Conservation (phyloP, 2,888 invertebrate genomes). For the Leucoma salicis region DNA sequence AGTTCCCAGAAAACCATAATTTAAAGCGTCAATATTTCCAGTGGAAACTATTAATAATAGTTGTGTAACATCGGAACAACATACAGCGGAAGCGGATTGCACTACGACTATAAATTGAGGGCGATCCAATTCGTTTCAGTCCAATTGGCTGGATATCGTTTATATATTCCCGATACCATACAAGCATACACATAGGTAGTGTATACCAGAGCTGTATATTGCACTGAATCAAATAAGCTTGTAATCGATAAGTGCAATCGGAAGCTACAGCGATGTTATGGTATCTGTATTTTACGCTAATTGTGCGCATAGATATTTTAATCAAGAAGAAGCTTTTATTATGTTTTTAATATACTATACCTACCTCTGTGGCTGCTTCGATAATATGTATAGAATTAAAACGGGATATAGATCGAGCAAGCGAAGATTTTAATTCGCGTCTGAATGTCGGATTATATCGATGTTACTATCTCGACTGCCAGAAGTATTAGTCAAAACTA, state of each 20-base stretch:
- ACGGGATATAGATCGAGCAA: no score
- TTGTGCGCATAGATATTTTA: no score
- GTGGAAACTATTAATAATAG: constrained; percentile 41
- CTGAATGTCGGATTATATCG: no score
- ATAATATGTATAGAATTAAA: no score
- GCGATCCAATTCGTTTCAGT: constrained; percentile 80
- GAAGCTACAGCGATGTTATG: constrained; percentile 29
- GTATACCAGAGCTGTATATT: constrained; percentile 47
- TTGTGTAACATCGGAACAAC: constrained; percentile 60
- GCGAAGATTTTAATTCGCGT: no score
- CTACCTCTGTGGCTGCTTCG: no score
- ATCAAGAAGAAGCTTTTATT: no score
- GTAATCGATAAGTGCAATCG: constrained; percentile 52
- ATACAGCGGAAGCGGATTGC: constrained; percentile 70
- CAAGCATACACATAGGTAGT: constrained; percentile 20
- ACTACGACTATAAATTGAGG: constrained; percentile 70
- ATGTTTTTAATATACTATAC: no score
- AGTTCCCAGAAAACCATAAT: no score
- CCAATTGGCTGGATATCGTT: constrained; percentile 79
- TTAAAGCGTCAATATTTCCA: constrained; percentile 19
- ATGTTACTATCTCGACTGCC: no score
- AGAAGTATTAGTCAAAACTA: no score
- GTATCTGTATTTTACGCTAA: no score
- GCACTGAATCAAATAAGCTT: constrained; percentile 57
- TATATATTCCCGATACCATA: constrained; percentile 27